Evolutionary conservation across 2,113 vertebrate genomes (phyloP).

Genomic region (Sarotherodon lohbergeri): DNA sequence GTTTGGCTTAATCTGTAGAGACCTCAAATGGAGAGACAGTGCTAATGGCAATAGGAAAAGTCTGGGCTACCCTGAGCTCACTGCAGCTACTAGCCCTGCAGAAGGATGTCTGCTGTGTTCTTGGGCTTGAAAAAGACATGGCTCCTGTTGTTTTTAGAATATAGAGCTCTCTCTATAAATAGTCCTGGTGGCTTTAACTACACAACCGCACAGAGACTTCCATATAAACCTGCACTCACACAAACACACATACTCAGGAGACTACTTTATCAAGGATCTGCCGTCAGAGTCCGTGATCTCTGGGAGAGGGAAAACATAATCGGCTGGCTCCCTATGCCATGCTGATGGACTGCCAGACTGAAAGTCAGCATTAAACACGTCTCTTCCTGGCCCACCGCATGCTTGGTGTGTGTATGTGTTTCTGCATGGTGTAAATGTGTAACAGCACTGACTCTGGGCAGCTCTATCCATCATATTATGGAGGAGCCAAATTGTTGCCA

Average conservation of each 20-base stretch:
- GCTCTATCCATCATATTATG: conserved; percentile 34
- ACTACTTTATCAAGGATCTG: background rate
- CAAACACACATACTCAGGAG: background rate
- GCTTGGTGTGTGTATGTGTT: background rate
- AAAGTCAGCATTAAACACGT: background rate
- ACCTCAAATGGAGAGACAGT: background rate
- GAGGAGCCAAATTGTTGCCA: conserved; percentile 27
- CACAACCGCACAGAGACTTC: background rate
- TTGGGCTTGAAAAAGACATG: conserved; percentile 21
- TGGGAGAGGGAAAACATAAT: background rate
- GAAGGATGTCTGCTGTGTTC: background rate
- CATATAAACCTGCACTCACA: background rate
- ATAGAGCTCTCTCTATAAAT: conserved; percentile 26
- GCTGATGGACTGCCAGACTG: conserved; percentile 5
- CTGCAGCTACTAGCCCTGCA: background rate
- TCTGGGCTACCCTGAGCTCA: background rate
- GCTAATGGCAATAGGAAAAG: background rate
- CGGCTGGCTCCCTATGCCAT: background rate
- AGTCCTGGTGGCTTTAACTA: conserved; percentile 1
- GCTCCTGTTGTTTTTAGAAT: conserved; percentile 7
- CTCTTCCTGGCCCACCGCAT: background rate
- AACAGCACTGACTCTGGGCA: background rate
- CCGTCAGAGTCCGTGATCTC: background rate
- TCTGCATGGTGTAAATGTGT: background rate
- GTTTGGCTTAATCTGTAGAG: background rate